These are phyloP conservation scores for Osmerus eperlanus DNA, from an alignment of 2,113 vertebrate species.

Conservation along the genomic window DNA sequence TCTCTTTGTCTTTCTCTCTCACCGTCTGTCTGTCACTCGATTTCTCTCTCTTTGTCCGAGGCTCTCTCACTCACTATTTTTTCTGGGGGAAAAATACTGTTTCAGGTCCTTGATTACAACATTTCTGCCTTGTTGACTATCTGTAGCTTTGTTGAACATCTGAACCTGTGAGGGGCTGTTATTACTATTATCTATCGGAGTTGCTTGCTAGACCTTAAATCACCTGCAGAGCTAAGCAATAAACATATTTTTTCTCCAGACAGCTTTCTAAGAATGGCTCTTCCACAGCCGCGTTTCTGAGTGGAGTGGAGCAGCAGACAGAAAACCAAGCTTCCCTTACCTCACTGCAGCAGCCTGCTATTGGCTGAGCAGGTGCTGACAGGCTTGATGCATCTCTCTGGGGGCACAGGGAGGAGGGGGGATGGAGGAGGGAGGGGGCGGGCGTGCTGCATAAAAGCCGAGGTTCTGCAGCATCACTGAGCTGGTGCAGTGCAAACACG, in stretches of 20 bases:
- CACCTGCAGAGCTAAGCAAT: no score
- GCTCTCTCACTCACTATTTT: neutral
- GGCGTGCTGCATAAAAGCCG: conserved; percentile 65
- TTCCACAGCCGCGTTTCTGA: conserved; percentile 27
- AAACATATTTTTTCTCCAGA: neutral
- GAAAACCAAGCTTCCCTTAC: conserved; percentile 47
- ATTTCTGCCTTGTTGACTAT: neutral
- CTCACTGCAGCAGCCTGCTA: conserved; percentile 66
- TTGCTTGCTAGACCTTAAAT: neutral
- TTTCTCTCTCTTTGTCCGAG: no score
- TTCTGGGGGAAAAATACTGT: conserved; percentile 22
- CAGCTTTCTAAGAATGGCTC: conserved; percentile 23
- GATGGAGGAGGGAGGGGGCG: conserved; percentile 18
- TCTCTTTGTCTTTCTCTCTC: conserved; percentile 11
- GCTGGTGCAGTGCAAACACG: conserved; percentile 76
- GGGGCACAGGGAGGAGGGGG: neutral
- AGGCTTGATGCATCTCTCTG: conserved; percentile 39
- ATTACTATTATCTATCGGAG: neutral
- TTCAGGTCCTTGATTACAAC: conserved; percentile 12
- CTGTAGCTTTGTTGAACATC: neutral
- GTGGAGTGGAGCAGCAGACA: conserved; percentile 38
- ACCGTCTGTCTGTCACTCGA: conserved; percentile 18
- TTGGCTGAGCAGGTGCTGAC: conserved; percentile 69
- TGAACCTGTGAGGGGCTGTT: neutral
- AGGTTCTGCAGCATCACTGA: conserved; percentile 74